Percentiles rank a stretch among this genome's conserved stretches.
These are phyloP conservation scores for Cepaea hortensis DNA, from an alignment of 2,888 invertebrate genomes.

Conservation along the genomic window DNA sequence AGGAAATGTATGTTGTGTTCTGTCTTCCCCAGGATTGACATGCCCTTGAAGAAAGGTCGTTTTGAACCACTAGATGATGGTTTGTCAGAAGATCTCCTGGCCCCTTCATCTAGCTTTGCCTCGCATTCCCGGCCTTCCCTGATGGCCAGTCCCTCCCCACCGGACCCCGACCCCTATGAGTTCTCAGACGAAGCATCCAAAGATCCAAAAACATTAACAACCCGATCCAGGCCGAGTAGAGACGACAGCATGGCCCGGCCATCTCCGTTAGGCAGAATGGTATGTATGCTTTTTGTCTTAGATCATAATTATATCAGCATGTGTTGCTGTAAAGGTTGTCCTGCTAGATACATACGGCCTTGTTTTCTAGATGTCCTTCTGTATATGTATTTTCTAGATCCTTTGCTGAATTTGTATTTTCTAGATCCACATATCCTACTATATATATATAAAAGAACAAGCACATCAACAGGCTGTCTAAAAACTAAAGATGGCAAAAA, in stretches of 20 bases:
- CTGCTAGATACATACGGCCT: neutral
- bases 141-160: conserved; percentile 77
- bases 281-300: conserved; percentile 16
- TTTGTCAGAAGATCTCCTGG: conserved; percentile 41
- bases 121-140: conserved; percentile 58
- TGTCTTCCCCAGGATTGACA: conserved; percentile 83
- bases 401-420: no score
- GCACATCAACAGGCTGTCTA: no score
- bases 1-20: no score
- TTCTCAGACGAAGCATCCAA: conserved; percentile 82
- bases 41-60: conserved; percentile 88
- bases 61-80: conserved; percentile 55
- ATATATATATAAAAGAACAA: no score
- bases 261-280: conserved; percentile 60
- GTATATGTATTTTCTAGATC: no score
- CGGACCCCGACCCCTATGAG: conserved; percentile 82
- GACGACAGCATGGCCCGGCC: conserved; percentile 68
- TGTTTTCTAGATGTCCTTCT: neutral
- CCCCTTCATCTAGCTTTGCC: conserved; percentile 48
- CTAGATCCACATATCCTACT: no score
- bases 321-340: neutral
- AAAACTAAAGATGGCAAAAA: no score
- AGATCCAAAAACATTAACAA: conserved; percentile 51
- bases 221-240: conserved; percentile 59
- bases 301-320: neutral